These are phyloP conservation scores for Abrostola triplasia DNA, from an alignment of 2,888 invertebrate genomes.

Conservation along the genomic window DNA sequence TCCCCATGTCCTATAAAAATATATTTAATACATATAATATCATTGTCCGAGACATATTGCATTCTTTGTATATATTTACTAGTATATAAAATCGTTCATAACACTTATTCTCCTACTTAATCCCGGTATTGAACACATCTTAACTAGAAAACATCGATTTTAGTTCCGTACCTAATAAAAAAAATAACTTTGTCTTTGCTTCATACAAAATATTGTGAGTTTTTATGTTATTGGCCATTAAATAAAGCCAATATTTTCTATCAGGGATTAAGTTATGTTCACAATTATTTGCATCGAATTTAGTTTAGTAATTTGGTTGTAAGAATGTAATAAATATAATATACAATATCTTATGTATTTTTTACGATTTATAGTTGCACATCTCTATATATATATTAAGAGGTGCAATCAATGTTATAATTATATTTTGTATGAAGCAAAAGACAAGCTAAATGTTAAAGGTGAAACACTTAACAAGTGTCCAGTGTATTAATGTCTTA, in stretches of 20 bases:
- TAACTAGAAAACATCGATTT: slow-evolving; percentile 49
- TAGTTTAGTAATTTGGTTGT: no score
- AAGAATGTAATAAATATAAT: no score
- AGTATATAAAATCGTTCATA: slow-evolving; percentile 17
- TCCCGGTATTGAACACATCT: slow-evolving; percentile 54
- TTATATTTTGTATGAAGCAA: neutral
- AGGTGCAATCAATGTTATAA: no score
- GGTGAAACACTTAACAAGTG: slow-evolving; percentile 21
- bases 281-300: no score
- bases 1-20: neutral
- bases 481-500: slow-evolving; percentile 34
- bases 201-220: neutral
- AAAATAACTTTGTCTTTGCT: neutral
- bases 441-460: no score
- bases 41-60: slow-evolving; percentile 18
- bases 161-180: slow-evolving; percentile 39
- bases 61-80: slow-evolving; percentile 8
- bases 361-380: no score
- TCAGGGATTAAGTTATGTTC: no score
- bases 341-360: no score
- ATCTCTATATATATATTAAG: no score
- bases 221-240: no score
- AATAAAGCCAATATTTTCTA: no score
- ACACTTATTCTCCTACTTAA: slow-evolving; percentile 33
- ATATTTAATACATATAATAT: slow-evolving; percentile 24